Base-by-base conservation (phyloP, 2,888 invertebrate genomes). In the Flexamia atlantica region DNA sequence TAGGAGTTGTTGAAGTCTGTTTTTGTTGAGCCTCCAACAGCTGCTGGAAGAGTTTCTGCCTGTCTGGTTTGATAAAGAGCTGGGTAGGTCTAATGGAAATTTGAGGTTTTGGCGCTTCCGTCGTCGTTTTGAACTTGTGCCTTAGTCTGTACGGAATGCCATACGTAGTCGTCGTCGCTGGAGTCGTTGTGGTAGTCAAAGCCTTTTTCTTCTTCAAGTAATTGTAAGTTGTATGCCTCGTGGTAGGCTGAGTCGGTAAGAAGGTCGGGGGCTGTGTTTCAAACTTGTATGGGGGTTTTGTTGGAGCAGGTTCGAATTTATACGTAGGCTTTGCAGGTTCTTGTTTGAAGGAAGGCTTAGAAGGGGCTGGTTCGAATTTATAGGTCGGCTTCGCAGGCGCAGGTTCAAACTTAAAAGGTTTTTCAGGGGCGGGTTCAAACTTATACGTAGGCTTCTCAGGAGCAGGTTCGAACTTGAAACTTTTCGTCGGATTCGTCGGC, bases 1-100 rank as follows among this genome's bases (percentile, higher is more conserved):
- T 28, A 12, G 40, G 95, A 36, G 95, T 91, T 87, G 86, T 85
- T 23, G 83, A 64, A 72, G 81, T 84, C 42, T 81, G 84, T 10
- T 57, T 83, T 68, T 85, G 85, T 50, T 86, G 86, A 1, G 85
- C 85, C 30, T 85, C 84, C 5, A 86, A 74, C 0, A 87, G 57
- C 53, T 87, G 87, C 53, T 87, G 87, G 64, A 86, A 87, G 60
- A 87, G 80, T 28, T 86, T 87, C 74, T 87, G 87, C 23, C 87
- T 84, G 28, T 87, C 87, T 12, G 84, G 84, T 83, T 87, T 86
- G 23, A 86, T 85, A 50, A 84, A 85, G 17, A 86, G 53, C 28
- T 87, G 84, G n/a, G 85, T 81, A 28, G 72, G 50, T 36, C 80
- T 82, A n/a, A 82, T 76, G 1, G 87, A 76, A 30, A 83, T 36